Conservation (phyloP, 2,113 vertebrate genomes). For the Chaetorhynchus papuensis region DNA sequence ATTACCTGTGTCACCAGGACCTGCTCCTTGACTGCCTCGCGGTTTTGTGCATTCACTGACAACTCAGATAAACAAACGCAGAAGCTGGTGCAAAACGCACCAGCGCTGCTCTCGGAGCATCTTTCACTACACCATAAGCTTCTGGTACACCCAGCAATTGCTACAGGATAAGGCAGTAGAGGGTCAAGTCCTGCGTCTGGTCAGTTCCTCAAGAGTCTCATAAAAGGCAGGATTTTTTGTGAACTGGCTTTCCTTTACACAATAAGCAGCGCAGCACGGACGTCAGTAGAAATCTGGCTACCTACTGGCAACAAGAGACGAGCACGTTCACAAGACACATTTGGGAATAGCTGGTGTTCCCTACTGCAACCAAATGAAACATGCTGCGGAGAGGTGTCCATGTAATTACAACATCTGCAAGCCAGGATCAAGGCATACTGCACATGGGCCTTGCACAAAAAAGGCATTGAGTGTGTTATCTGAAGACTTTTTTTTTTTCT, state of each 20-base stretch:
- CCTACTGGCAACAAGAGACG: neutral
- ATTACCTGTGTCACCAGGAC: neutral
- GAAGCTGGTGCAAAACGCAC: neutral
- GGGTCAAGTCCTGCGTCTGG: neutral
- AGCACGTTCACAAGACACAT: neutral
- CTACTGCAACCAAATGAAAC: neutral
- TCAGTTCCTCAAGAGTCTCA: neutral
- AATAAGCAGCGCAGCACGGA: neutral
- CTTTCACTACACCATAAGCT: neutral
- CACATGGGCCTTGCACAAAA: neutral
- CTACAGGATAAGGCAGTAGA: slow-evolving; percentile 32
- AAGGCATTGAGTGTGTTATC: neutral
- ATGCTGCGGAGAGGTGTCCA: neutral
- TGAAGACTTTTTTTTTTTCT: neutral
- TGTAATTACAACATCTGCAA: neutral
- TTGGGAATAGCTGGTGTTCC: neutral
- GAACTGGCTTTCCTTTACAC: neutral
- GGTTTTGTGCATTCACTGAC: neutral
- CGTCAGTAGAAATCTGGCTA: neutral
- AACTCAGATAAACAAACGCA: neutral
- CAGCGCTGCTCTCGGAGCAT: fast-evolving
- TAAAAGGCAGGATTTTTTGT: neutral
- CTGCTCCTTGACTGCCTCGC: neutral
- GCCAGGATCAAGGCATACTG: neutral
- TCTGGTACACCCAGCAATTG: neutral